phyloP scores from a whole-genome alignment of 2,797 vertebrate genomes.

The Mormyrops attenuatus region DNA sequence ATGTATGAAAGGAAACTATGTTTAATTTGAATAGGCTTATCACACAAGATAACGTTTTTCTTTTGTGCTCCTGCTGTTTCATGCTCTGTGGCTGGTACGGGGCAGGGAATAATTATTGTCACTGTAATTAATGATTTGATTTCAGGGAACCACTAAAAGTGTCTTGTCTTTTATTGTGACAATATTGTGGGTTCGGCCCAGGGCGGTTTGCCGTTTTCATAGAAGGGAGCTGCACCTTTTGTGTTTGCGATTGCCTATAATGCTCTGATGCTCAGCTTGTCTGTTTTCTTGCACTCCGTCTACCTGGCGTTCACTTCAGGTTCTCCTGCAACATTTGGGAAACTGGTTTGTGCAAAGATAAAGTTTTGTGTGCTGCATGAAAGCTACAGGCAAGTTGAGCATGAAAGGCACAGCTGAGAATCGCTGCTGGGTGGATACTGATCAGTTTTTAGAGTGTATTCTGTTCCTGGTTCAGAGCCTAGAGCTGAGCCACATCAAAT shows the following conservation, averaged over 20 bases:
- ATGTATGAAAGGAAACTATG: background rate
- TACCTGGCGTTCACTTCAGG: background rate
- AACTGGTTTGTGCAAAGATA: background rate
- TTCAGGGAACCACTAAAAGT: background rate
- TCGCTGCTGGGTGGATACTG: background rate
- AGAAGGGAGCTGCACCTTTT: background rate
- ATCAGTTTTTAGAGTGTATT: background rate
- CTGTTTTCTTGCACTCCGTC: background rate
- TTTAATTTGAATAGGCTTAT: background rate
- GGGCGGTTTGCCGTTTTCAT: background rate
- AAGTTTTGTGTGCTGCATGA: background rate
- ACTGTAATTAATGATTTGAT: background rate
- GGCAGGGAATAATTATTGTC: background rate
- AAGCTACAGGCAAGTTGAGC: background rate
- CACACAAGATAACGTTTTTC: background rate
- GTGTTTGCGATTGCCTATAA: background rate
- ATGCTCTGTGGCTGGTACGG: background rate
- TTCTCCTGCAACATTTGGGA: background rate
- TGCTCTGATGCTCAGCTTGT: background rate
- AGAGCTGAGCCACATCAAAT: background rate
- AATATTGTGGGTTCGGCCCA: background rate
- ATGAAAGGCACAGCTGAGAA: background rate
- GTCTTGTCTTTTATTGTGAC: background rate
- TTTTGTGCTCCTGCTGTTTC: background rate
- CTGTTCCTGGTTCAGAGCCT: background rate